Base-by-base conservation (phyloP, 2,797 vertebrate genomes). In the Tragopan temminckii region DNA sequence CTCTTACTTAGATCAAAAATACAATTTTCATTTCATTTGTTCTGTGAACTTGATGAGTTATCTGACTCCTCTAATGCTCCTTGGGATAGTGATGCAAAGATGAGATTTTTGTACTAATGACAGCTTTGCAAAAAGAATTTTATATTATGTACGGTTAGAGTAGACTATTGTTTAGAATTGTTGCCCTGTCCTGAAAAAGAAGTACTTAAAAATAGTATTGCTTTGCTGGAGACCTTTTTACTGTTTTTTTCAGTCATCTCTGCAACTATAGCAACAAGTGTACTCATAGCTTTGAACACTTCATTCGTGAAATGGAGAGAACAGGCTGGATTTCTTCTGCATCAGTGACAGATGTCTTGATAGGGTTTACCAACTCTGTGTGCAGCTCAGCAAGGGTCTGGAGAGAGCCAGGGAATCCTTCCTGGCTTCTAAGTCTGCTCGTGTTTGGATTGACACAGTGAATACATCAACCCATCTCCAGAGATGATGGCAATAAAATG, bases 191-290 rank as follows among this genome's bases (percentile, higher is more conserved):
- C 48, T 78, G 72, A 72, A 74, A 85, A 48, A 55, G 33, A 31
- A 33, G 14, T 88, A 16, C 80, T 91, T 77, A 57, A 93, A 84
- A 80, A 85, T 71, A 68, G 57, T 71, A 70, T 57, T 67, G 53
- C 69, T 57, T 93, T 94, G 48, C 76, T 57, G 38, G 38, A 79
- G 48, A 71, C 64, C 38, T 77, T 72, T 67, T 74, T 68, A 31
- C 58, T 91, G 14, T 89, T 87, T 48, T 43, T 61, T 90, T 94
- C 70, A 71, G 57, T 85, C 25, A 40, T 89, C 64, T 91, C 43
- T 94, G 69, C 88, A 89, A 23, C 71, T 95, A 52, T 76, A 90
- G 82, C 72, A 92, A 86, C 82, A 74, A 77, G 86, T 9, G 1
- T 75, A 61, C 68, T 84, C 61, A 5, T 58, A 62, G 18, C 2